These are phyloP conservation scores for Tragelaphus strepsiceros DNA, from an alignment of 2,113 vertebrate genomes.

Conservation along the genomic window DNA sequence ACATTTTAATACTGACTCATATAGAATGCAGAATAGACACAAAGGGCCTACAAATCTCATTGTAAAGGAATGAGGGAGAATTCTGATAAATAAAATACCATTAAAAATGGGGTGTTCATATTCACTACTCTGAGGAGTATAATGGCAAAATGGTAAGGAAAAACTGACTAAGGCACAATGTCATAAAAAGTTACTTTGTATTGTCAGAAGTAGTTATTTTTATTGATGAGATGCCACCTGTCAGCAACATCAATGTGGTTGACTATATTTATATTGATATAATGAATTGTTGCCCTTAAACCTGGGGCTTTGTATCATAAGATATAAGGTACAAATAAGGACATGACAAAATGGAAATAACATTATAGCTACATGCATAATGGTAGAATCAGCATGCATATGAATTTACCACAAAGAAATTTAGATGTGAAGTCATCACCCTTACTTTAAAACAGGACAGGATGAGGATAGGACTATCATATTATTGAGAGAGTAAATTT, in stretches of 20 bases:
- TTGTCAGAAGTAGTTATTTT: neutral
- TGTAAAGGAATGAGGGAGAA: neutral
- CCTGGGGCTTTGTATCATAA: neutral
- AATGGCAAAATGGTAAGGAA: neutral
- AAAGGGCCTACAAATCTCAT: neutral
- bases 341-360: neutral
- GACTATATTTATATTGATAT: neutral
- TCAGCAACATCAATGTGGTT: neutral
- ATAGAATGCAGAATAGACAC: slow-evolving; percentile 17
- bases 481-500: neutral
- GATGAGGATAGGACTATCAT: neutral
- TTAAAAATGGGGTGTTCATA: neutral
- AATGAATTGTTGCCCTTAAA: slow-evolving; percentile 37
- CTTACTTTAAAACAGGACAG: neutral
- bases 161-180: neutral
- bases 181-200: neutral
- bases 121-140: neutral
- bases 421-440: neutral
- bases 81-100: slow-evolving; percentile 28
- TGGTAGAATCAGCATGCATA: neutral
- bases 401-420: neutral
- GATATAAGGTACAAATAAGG: neutral
- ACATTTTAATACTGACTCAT: neutral
- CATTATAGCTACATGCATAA: neutral
- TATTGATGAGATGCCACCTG: neutral